Conservation (phyloP, 2,797 vertebrate species). For the Eidolon dupreanum region DNA sequence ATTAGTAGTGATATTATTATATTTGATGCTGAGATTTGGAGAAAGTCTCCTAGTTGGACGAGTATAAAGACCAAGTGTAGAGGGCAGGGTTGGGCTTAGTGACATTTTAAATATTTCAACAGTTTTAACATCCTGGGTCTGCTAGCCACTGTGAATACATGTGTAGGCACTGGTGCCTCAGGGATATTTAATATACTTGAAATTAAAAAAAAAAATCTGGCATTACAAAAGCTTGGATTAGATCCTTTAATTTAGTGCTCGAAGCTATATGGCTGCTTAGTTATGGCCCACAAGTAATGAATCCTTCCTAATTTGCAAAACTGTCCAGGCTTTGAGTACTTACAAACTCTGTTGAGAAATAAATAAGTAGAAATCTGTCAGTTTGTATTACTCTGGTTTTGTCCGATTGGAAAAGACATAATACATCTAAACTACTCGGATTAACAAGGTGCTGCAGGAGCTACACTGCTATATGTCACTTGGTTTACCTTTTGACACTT, state of each 20-base stretch:
- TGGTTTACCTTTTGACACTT: conserved; percentile 83
- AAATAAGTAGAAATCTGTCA: conserved; percentile 80
- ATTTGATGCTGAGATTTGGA: neutral
- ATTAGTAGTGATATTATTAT: neutral
- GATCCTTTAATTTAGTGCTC: neutral
- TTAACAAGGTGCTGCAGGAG: conserved; percentile 81
- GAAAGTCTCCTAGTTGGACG: neutral
- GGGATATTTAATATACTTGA: conserved; percentile 1
- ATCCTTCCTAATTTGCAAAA: conserved; percentile 33
- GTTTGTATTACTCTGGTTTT: conserved; percentile 78
- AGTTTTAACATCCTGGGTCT: neutral
- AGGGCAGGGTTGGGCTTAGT: neutral
- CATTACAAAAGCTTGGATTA: neutral
- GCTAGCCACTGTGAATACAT: neutral
- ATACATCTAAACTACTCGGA: conserved; percentile 77
- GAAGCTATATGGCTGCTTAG: neutral
- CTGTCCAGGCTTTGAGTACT: conserved; percentile 6
- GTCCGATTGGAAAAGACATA: conserved; percentile 77
- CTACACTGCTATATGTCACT: conserved; percentile 57
- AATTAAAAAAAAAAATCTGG: neutral
- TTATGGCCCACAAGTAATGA: neutral
- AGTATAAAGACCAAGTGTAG: neutral
- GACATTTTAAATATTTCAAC: neutral
- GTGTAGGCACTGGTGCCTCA: neutral
- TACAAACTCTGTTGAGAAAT: conserved; percentile 20